phyloP scores from a whole-genome alignment of 2,888 invertebrate genomes.

The Corythucha ciliata region DNA sequence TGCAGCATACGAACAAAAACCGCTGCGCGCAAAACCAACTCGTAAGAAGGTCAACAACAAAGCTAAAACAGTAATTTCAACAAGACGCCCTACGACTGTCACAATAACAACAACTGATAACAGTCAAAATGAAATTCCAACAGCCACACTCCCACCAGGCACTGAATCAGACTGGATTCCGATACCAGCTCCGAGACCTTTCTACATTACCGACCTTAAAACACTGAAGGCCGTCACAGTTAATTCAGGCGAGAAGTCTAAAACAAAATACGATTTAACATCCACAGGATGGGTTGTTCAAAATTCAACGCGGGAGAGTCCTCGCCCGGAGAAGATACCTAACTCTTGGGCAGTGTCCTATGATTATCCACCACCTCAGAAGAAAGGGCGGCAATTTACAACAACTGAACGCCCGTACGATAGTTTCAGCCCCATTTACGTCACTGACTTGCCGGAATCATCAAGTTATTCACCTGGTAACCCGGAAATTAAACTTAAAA shows the following conservation, averaged over 20 bases:
- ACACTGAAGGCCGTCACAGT: slow-evolving; percentile 10
- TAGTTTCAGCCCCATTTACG: slow-evolving; percentile 22
- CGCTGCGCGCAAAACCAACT: slow-evolving; percentile 41
- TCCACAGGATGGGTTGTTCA: slow-evolving; percentile 25
- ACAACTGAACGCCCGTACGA: slow-evolving; percentile 3
- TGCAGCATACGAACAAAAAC: slow-evolving; percentile 50
- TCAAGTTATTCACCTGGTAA: background rate
- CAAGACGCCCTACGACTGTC: slow-evolving; percentile 26
- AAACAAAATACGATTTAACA: slow-evolving; percentile 23
- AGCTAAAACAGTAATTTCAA: slow-evolving; percentile 17
- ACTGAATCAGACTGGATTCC: slow-evolving; percentile 36
- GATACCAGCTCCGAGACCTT: slow-evolving; percentile 36
- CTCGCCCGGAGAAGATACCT: background rate
- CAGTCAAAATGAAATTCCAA: slow-evolving; percentile 31
- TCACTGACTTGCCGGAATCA: background rate
- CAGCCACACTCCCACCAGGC: slow-evolving; percentile 26
- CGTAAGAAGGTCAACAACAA: slow-evolving; percentile 15
- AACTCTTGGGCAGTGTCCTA: slow-evolving; percentile 6
- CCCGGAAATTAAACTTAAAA: slow-evolving; percentile 6
- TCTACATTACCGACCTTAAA: slow-evolving; percentile 34
- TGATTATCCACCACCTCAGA: slow-evolving; percentile 16
- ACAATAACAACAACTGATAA: slow-evolving; percentile 24
- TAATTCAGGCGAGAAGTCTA: background rate
- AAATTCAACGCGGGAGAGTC: slow-evolving; percentile 10
- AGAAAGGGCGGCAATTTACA: slow-evolving; percentile 16